A percentile compares a stretch with the other conserved stretches of the same genome.
Evolutionary conservation across 2,888 invertebrate genomes (phyloP).

Genomic region (Ctenicera cuprea): DNA sequence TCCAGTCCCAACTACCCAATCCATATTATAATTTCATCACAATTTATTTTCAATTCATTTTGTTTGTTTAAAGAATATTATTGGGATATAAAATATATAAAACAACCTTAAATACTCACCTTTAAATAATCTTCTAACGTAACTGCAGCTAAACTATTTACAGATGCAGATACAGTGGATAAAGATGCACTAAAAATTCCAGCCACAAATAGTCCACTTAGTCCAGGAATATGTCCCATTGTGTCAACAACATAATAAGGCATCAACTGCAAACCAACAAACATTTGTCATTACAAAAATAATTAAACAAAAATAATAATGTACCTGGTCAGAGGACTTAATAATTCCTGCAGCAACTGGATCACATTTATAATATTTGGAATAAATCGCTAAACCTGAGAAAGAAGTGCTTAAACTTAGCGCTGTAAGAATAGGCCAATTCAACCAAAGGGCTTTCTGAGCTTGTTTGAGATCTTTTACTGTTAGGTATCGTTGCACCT

Average conservation of each 20-base stretch:
- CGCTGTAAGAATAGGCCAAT: conserved; percentile 85
- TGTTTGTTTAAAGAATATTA: too few relatives aligned
- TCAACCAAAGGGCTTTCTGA: conserved; percentile 85
- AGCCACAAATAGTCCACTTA: conserved; percentile 93
- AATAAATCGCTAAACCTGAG: conserved; percentile 88
- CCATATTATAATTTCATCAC: too few relatives aligned
- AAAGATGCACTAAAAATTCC: conserved; percentile 94
- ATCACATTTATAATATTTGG: conserved; percentile 89
- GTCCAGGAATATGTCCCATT: conserved; percentile 83
- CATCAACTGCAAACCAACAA: conserved; percentile 74
- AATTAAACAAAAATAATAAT: conserved; percentile 1
- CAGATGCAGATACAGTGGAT: conserved; percentile 93
- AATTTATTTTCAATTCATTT: too few relatives aligned
- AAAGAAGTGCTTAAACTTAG: conserved; percentile 84
- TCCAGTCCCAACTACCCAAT: too few relatives aligned
- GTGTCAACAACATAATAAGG: conserved; percentile 86
- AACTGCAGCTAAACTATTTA: conserved; percentile 93
- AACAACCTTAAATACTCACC: conserved; percentile 58
- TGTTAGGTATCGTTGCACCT: conserved; percentile 84
- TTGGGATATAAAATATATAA: too few relatives aligned
- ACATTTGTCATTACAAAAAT: conserved; percentile 37
- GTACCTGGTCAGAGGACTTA: conserved; percentile 80
- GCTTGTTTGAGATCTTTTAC: conserved; percentile 83
- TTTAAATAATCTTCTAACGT: conserved; percentile 91
- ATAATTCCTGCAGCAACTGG: conserved; percentile 81